A percentile compares a stretch with the other conserved stretches of the same genome.
Evolutionary conservation across 2,888 invertebrate species (phyloP).

Genomic region (Loripinus fragilis): DNA sequence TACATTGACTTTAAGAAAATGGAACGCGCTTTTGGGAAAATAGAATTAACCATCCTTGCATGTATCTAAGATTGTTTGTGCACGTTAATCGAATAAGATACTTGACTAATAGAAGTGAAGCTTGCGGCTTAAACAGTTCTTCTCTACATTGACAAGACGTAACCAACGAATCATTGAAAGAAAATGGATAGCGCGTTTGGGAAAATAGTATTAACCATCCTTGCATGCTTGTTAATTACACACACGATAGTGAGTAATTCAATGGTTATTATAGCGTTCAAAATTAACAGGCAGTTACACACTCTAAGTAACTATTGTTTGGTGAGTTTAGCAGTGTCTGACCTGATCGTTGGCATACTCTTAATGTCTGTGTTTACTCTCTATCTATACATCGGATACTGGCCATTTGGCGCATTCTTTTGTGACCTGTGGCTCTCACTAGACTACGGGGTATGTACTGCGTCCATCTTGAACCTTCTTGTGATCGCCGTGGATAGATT

Average conservation of each 20-base stretch:
- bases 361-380: neutral
- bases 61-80: too few relatives aligned
- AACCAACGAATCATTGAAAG: too few relatives aligned
- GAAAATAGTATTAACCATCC: neutral
- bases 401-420: neutral
- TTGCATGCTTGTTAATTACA: neutral
- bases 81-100: too few relatives aligned
- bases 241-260: neutral
- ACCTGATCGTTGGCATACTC: neutral
- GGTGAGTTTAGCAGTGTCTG: neutral
- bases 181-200: neutral
- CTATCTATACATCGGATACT: neutral
- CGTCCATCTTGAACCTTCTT: neutral
- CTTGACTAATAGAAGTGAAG: too few relatives aligned
- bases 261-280: slow-evolving; percentile 1
- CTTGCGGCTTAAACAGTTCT: too few relatives aligned
- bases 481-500: neutral
- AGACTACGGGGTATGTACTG: neutral
- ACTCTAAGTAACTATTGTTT: slow-evolving; percentile 2
- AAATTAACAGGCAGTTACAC: neutral
- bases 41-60: too few relatives aligned
- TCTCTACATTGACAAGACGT: too few relatives aligned
- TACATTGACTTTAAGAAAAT: too few relatives aligned
- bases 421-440: neutral
- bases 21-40: too few relatives aligned